Conservation (phyloP, 2,888 invertebrate genomes). For the Microdon myrmicae region DNA sequence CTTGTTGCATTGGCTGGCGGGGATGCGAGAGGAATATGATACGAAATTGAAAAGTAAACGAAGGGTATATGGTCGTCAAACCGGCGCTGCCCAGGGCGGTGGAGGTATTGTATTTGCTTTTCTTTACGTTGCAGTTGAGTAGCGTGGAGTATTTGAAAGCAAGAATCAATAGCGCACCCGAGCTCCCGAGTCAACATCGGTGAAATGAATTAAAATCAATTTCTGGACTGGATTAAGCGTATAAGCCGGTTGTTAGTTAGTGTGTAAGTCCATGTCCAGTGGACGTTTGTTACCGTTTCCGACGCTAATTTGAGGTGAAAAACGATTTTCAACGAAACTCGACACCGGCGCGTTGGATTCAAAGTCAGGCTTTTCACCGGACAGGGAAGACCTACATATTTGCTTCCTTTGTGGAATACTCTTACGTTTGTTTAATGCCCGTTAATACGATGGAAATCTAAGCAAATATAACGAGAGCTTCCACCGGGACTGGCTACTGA, state of each 20-base stretch:
- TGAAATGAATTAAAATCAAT: slow-evolving; percentile 49
- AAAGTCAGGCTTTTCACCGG: slow-evolving; percentile 31
- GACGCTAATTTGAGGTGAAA: slow-evolving; percentile 52
- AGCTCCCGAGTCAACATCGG: slow-evolving; percentile 30
- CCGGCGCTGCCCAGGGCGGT: too few species aligned
- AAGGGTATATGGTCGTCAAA: too few species aligned
- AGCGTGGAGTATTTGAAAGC: neutral
- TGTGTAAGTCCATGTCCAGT: slow-evolving; percentile 49
- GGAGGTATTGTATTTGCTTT: slow-evolving; percentile 1
- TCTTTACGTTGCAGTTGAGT: slow-evolving; percentile 7
- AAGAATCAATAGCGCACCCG: slow-evolving; percentile 41
- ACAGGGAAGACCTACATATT: slow-evolving; percentile 50
- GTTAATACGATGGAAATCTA: slow-evolving; percentile 40
- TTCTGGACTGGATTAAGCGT: slow-evolving; percentile 47
- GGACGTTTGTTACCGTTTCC: slow-evolving; percentile 45
- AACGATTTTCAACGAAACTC: slow-evolving; percentile 49
- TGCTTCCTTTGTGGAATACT: slow-evolving; percentile 42
- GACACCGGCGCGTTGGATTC: slow-evolving; percentile 22
- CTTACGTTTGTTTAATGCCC: slow-evolving; percentile 37
- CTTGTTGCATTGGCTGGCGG: neutral
- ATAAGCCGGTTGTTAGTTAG: slow-evolving; percentile 49
- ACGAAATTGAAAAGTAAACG: neutral
- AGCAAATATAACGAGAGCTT: slow-evolving; percentile 26
- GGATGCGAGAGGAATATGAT: neutral
- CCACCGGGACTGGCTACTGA: too few species aligned